Base-by-base conservation (phyloP, 2,113 vertebrate species). In the Chaetura pelagica region DNA sequence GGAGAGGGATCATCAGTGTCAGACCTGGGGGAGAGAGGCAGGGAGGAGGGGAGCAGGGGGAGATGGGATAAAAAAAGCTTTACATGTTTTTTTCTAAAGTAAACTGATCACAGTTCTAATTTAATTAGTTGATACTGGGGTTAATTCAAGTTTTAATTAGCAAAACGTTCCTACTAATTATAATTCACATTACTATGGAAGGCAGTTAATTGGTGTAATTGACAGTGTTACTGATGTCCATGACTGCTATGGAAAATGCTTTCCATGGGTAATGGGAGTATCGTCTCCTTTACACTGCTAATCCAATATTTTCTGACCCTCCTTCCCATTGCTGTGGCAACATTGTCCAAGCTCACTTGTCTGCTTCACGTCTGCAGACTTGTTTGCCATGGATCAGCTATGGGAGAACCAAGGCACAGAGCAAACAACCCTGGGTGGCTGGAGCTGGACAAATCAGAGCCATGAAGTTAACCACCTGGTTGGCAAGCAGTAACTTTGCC, bases 61-160 rank as follows among this genome's bases (percentile, higher is more conserved):
- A 78, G 18, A 61, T 42, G 22, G 62, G 22, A 71, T 51, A 38
- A 84, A 84, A 84, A 84, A 29, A 67, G 17, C 10, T 89, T 77
- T 52, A 35, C 4, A 4, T 12, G 4, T 10, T 71, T 73, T 80
- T 78, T 79, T 34, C 61, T 49, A 17, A 64, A 91, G 63, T 87
- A 88, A 93, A 94, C 58, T 46, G 46, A 48, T 74, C 49, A 35
- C 5, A 4, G 27, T 86, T 96, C 79, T 94, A 93, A 97, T 95
- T 93, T 77, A 90, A 96, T 94, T 85, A 95, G 59, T 71, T 75
- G 67, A 87, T 95, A 61, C 49, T 85, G 90, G 49, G 59, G 77
- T 94, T 91, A 85, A 94, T 91, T 94, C 72, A 89, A 75, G 29
- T 74, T 92, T 96, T 93, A 96, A 95, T 95, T 96, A 94, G 64